Evolutionary conservation across 1,140 invertebrate species (phyloP).

Genomic region (Gonioctena quinquepunctata): DNA sequence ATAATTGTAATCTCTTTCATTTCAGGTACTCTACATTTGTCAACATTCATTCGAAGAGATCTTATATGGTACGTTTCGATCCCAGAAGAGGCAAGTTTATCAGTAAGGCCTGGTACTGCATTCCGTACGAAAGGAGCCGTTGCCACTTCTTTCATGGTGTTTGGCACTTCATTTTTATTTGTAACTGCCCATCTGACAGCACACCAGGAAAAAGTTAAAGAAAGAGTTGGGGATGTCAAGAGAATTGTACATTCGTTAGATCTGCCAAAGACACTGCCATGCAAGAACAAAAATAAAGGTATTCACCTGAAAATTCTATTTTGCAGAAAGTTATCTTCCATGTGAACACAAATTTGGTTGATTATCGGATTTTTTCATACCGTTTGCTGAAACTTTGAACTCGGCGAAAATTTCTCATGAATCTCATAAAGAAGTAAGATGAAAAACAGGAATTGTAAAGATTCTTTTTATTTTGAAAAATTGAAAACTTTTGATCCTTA

Average conservation of each 20-base stretch:
- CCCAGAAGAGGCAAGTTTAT: slow-evolving; percentile 84
- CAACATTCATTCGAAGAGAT: slow-evolving; percentile 84
- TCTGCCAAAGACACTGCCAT: slow-evolving; percentile 79
- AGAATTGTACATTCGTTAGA: slow-evolving; percentile 84
- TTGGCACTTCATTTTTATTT: slow-evolving; percentile 92
- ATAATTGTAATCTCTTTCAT: slow-evolving; percentile 5
- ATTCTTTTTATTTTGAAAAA: too few relatives aligned
- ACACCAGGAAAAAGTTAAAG: slow-evolving; percentile 85
- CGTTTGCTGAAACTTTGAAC: too few relatives aligned
- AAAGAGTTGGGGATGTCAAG: slow-evolving; percentile 84
- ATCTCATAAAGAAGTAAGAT: too few relatives aligned
- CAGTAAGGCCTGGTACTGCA: slow-evolving; percentile 83
- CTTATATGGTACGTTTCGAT: slow-evolving; percentile 92
- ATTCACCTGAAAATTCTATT: too few relatives aligned
- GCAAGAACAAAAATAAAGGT: slow-evolving; percentile 78
- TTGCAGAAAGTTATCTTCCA: too few relatives aligned
- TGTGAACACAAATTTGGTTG: too few relatives aligned
- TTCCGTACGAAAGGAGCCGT: slow-evolving; percentile 93
- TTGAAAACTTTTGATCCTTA: too few relatives aligned
- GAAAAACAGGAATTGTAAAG: too few relatives aligned
- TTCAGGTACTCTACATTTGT: slow-evolving; percentile 81
- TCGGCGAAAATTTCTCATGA: too few relatives aligned
- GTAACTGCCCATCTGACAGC: slow-evolving; percentile 92
- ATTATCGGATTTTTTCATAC: too few relatives aligned
- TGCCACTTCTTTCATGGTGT: slow-evolving; percentile 85